Percentiles rank a stretch among this genome's conserved stretches.
Evolutionary conservation across 2,797 vertebrate genomes (phyloP).

Genomic region (Ctenochaetus hawaiiensis): DNA sequence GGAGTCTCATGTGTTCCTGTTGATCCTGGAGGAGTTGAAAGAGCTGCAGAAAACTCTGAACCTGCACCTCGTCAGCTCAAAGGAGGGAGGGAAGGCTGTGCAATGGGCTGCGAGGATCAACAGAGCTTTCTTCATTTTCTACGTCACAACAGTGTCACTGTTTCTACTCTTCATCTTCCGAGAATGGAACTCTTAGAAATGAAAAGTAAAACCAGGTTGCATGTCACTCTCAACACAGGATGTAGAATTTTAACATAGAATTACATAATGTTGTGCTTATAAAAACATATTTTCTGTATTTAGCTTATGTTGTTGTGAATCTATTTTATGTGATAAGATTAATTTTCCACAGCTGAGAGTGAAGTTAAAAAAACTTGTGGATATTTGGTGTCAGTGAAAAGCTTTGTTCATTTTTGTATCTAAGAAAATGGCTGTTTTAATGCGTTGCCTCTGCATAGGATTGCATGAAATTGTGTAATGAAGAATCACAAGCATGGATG

Average conservation of each 20-base stretch:
- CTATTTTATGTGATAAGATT: background rate
- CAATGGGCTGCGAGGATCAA: slow-evolving; percentile 72
- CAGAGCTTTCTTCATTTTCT: slow-evolving; percentile 70
- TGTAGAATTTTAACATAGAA: background rate
- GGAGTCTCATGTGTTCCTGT: slow-evolving; percentile 54
- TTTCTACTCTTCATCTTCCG: slow-evolving; percentile 70
- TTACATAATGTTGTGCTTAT: background rate
- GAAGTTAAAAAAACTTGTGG: no score
- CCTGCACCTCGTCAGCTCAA: slow-evolving; percentile 17
- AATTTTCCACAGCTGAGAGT: no score
- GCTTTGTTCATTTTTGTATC: no score
- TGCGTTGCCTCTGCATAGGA: background rate
- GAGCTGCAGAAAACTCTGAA: slow-evolving; percentile 55
- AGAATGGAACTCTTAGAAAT: slow-evolving; percentile 55
- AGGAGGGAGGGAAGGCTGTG: background rate
- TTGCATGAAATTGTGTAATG: background rate
- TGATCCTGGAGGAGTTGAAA: slow-evolving; percentile 74
- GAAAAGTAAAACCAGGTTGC: no score
- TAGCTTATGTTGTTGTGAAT: background rate
- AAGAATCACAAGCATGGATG: background rate
- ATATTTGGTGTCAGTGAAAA: no score
- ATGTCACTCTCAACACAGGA: background rate
- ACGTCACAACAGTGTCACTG: slow-evolving; percentile 52
- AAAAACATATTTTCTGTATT: slow-evolving; percentile 2
- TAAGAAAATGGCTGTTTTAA: background rate